A percentile compares a stretch with the other conserved stretches of the same genome.
These are phyloP conservation scores for Tor tambroides DNA, from an alignment of 2,113 vertebrate genomes.

Conservation along the genomic window DNA sequence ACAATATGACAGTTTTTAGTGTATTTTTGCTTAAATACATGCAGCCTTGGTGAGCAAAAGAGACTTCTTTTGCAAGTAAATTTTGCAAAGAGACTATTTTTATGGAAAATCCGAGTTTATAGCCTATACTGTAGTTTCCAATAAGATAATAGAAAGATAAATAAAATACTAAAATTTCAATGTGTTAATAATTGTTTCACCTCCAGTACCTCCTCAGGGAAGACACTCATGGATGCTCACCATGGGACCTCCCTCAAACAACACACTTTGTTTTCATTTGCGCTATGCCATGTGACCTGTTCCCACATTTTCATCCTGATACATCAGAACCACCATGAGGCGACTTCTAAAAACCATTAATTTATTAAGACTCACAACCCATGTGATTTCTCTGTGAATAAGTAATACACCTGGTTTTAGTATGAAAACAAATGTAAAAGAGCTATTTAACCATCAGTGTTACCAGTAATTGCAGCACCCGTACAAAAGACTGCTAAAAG, in stretches of 20 bases:
- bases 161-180: too few species aligned
- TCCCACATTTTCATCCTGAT: not conserved
- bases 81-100: too few species aligned
- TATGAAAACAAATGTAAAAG: constrained; percentile 30
- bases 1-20: too few species aligned
- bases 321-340: not conserved
- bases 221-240: not conserved
- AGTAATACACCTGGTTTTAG: not conserved
- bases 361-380: not conserved
- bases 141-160: too few species aligned
- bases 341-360: not conserved
- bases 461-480: constrained; percentile 22
- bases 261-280: not conserved
- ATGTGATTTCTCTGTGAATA: not conserved
- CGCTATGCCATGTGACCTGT: not conserved
- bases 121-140: too few species aligned
- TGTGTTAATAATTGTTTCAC: too few species aligned
- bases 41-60: too few species aligned
- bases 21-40: too few species aligned
- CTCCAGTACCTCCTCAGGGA: not conserved
- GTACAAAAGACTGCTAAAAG: constrained; percentile 39
- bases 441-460: constrained; percentile 43
- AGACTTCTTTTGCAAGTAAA: too few species aligned
- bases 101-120: too few species aligned
- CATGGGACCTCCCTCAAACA: not conserved